Evolutionary conservation across 2,888 invertebrate genomes (phyloP).

Genomic region (Cryptocheilus praepositus): DNA sequence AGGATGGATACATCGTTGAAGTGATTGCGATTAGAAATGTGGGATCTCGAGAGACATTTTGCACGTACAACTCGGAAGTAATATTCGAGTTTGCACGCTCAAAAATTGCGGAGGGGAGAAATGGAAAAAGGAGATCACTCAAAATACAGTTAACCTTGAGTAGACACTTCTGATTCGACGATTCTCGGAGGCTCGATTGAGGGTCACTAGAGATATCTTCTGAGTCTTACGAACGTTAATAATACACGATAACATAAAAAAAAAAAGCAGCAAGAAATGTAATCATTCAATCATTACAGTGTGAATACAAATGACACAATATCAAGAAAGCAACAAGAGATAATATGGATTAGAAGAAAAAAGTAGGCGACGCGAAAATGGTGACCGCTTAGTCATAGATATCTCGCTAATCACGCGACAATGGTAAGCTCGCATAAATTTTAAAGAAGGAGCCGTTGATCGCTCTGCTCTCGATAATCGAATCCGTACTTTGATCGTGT

Average conservation of each 20-base stretch:
- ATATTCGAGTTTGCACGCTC: no score
- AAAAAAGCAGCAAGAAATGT: conserved; percentile 18
- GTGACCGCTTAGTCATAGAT: no score
- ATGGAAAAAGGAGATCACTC: neutral
- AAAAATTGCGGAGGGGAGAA: no score
- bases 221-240: conserved; percentile 19
- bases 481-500: conserved; percentile 18
- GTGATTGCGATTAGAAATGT: conserved; percentile 25
- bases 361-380: no score
- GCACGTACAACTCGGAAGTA: no score
- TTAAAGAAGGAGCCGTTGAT: conserved; percentile 2
- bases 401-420: no score
- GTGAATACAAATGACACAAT: conserved; percentile 13
- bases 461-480: conserved; percentile 8
- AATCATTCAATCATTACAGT: conserved; percentile 23
- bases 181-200: neutral
- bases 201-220: neutral
- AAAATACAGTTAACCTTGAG: neutral
- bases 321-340: no score
- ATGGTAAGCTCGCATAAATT: no score
- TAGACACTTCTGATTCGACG: conserved; percentile 14
- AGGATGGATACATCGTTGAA: no score
- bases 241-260: conserved; percentile 40
- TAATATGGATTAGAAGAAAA: no score
- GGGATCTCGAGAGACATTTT: neutral